These are phyloP conservation scores for Palythoa grandiflora DNA, from an alignment of 92 coral and sea anemone species.

Conservation along the genomic window DNA sequence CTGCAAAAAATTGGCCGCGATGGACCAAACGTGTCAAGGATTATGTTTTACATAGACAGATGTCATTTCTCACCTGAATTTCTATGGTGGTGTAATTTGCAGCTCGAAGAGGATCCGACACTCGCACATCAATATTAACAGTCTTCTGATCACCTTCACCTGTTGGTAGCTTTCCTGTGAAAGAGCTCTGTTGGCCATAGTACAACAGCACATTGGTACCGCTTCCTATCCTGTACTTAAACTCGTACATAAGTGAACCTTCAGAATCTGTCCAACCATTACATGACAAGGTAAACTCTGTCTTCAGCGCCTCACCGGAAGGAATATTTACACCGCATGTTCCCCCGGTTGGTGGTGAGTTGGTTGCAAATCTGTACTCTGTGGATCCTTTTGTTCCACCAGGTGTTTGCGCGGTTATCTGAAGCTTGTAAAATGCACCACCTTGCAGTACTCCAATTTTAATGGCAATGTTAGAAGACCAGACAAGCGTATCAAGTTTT, in stretches of 20 bases:
- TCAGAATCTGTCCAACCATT: conserved; percentile 73
- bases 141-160: conserved; percentile 54
- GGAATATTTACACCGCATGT: conserved; percentile 48
- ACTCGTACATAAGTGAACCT: conserved; percentile 61
- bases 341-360: conserved; percentile 71
- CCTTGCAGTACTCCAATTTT: conserved; percentile 33
- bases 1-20: no score
- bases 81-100: conserved; percentile 53
- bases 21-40: no score
- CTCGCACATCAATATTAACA: conserved; percentile 55
- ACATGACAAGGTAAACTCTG: conserved; percentile 67
- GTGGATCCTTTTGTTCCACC: conserved; percentile 57
- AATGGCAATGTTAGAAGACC: conserved; percentile 53
- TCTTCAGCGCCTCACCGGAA: conserved; percentile 68
- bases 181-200: conserved; percentile 34
- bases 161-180: conserved; percentile 57
- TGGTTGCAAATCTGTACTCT: conserved; percentile 60
- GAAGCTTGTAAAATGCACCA: conserved; percentile 35
- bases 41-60: neutral
- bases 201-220: conserved; percentile 49
- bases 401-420: conserved; percentile 43
- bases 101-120: conserved; percentile 62
- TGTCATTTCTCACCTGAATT: conserved; percentile 60
- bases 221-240: conserved; percentile 61
- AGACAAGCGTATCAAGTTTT: conserved; percentile 46